These are phyloP conservation scores for Eristalinus aeneus DNA, from an alignment of 2,888 invertebrate species.

Conservation along the genomic window DNA sequence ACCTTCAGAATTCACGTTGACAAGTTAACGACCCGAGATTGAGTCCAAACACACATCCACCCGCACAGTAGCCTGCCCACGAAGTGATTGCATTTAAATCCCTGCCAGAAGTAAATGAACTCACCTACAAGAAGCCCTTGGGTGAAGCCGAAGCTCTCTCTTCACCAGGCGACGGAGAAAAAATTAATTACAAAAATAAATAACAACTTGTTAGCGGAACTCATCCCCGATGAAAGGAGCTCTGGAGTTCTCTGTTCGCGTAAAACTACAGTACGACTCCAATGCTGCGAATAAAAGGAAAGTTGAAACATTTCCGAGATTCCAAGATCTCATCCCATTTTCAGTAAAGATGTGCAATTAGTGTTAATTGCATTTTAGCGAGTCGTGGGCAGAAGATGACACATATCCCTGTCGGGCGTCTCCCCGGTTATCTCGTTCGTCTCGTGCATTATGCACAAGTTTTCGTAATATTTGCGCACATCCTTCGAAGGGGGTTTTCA, in stretches of 20 bases:
- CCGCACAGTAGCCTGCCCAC: not conserved
- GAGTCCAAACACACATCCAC: not conserved
- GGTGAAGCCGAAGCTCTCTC: not conserved
- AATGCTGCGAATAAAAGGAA: not conserved
- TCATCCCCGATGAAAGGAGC: not conserved
- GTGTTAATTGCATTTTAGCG: constrained; percentile 54
- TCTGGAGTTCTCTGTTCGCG: constrained; percentile 13
- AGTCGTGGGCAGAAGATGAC: constrained; percentile 21
- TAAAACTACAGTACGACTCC: constrained; percentile 7
- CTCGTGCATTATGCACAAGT: not conserved
- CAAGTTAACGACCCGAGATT: not conserved
- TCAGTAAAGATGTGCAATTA: constrained; percentile 51
- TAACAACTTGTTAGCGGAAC: constrained; percentile 37
- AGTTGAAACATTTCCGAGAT: not conserved
- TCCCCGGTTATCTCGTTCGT: not conserved
- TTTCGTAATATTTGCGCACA: constrained; percentile 23
- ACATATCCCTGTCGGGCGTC: constrained; percentile 17
- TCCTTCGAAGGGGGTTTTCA: constrained; percentile 43
- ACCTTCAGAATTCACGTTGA: not conserved
- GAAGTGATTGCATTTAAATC: not conserved
- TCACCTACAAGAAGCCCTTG: constrained; percentile 30
- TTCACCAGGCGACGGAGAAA: not conserved
- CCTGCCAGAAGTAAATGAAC: constrained; percentile 35
- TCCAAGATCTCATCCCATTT: not conserved
- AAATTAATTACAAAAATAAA: constrained; percentile 65